A percentile compares a stretch with the other conserved stretches of the same genome.
phyloP scores from a whole-genome alignment of 2,888 invertebrate species.

The Macaria liturata region DNA sequence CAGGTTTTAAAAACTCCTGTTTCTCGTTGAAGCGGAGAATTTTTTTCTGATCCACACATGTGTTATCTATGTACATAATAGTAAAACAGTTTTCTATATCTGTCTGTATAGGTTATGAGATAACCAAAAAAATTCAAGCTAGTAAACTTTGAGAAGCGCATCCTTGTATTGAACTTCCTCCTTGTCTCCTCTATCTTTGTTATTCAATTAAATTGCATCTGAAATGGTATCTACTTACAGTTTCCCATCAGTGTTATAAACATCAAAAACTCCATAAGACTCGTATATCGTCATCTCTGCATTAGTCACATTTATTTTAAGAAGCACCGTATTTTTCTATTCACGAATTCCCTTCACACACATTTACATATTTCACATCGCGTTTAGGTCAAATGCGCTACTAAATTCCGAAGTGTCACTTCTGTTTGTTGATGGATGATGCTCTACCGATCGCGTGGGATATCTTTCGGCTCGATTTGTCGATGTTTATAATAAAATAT shows the following conservation, averaged over 20 bases:
- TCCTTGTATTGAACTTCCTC: too few relatives aligned
- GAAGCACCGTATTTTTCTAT: conserved; percentile 39
- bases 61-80: too few relatives aligned
- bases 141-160: too few relatives aligned
- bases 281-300: conserved; percentile 65
- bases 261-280: conserved; percentile 61
- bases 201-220: too few relatives aligned
- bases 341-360: conserved; percentile 41
- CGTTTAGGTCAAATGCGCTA: conserved; percentile 28
- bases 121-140: too few relatives aligned
- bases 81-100: too few relatives aligned
- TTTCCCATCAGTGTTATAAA: conserved; percentile 73
- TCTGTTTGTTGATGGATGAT: conserved; percentile 33
- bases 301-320: conserved; percentile 57
- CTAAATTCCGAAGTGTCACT: conserved; percentile 32
- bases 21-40: too few relatives aligned
- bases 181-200: too few relatives aligned
- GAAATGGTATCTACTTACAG: conserved; percentile 57
- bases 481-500: conserved; percentile 37
- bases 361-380: conserved; percentile 39
- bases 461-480: conserved; percentile 29
- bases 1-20: too few relatives aligned
- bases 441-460: conserved; percentile 28
- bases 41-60: too few relatives aligned
- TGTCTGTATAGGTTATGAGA: too few relatives aligned